Base-by-base conservation (phyloP, 2,797 vertebrate genomes). In the Arrhamphus sclerolepis region DNA sequence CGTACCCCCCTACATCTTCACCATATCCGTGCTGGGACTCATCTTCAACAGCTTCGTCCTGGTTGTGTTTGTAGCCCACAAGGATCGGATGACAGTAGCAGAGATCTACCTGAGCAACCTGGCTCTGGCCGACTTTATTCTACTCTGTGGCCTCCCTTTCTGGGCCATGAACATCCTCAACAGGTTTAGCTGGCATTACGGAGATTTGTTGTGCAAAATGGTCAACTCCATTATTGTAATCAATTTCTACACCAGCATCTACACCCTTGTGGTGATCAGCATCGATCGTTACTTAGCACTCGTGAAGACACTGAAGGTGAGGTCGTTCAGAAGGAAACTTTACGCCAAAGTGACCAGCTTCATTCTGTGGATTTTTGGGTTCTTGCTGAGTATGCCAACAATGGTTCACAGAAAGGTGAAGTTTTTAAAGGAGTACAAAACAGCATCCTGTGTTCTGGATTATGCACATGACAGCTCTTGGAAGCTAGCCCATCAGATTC, bases 61-160 rank as follows among this genome's bases (percentile, higher is more conserved):
- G 52, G 73, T 54, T 0, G 87, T 98, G 28, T 94, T 95, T 71
- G 77, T 89, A 4, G 72, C 92, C 42, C 93, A 98, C 70, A 93
- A 87, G 68, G 93, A 86, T 58, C 83, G 56, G 1, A 93, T 95
- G 87, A 95, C 93, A 0, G 92, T 97, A 44, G 94, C 96, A 0
- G 97, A 98, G 85, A 91, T 97, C 85, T 98, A 97, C 80, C 85
- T 99, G 51, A 91, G 92, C 51, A 99, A 97, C 79, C 89, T 96
- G 82, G 96, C 93, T 0, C 59, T 90, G 21, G 94, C 96, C 0
- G 97, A 98, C 82, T 84, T 98, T 0, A 20, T 94, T 26, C 67
- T 98, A 2, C 79, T 95, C 38, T 89, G 79, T 1, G 77, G 86
- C 46, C 90, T 99, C 57, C 96, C 97, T 34, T 96, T 99, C 86